Base-by-base conservation (phyloP, 2,113 vertebrate species). In the Dicaeum eximium region DNA sequence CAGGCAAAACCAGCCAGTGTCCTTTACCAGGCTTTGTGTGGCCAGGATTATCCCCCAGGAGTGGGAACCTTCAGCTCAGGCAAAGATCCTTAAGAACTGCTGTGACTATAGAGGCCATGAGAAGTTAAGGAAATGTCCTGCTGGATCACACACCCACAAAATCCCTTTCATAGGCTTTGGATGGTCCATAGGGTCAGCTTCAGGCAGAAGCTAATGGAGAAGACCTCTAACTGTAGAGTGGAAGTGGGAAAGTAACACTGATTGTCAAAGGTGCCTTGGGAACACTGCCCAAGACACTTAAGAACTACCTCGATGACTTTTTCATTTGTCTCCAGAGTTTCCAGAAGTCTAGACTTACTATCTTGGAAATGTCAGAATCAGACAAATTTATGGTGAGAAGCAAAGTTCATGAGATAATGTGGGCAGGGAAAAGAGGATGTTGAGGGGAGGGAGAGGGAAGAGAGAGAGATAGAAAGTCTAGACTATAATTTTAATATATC, bases 321-420 rank as follows among this genome's bases (percentile, higher is more conserved):
- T 95, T 89, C 80, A 94, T 93, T 93, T 94, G 83, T 95, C 94
- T 96, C 92, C 56, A 96, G 96, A 95, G 94, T 60, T 91, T 79
- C 77, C 83, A 95, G 65, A 95, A 96, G 96, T 97, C 96, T 97
- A 96, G 96, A 97, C 96, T 94, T 81, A 78, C 69, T 97, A 96
- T 97, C 95, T 97, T 88, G 86, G 81, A 97, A 96, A 94, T 57
- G 94, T 96, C 95, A 95, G 82, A 66, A 96, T 96, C 95, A 95
- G 96, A 96, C 96, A 96, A 97, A 97, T 96, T 97, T 97, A 97
- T 93, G 72, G 47, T 90, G 86, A 96, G 96, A 96, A 94, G 86
- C 82, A 97, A 95, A 96, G 90, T 97, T 95, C 91, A 90, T 83
- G 79, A 94, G 95, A 96, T 97, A 96, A 88, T 70, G 51, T 42